phyloP scores from a whole-genome alignment of 2,888 invertebrate species.

The Lutraria lutraria region DNA sequence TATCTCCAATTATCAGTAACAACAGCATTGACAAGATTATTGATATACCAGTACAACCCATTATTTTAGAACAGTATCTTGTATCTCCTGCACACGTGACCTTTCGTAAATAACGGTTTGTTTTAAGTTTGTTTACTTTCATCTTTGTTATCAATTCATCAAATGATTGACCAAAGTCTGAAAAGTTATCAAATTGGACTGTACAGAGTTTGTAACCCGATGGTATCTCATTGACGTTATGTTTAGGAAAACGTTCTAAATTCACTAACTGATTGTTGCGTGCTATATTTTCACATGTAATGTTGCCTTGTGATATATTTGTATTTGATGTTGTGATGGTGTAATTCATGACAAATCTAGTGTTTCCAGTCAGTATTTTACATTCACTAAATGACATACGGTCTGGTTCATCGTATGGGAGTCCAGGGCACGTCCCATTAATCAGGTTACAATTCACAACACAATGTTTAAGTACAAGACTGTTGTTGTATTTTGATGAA shows the following conservation, averaged over 20 bases:
- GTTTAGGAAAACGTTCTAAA: background rate
- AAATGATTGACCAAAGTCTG: background rate
- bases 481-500: background rate
- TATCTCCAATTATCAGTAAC: background rate
- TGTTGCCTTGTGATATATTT: background rate
- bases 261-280: background rate
- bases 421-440: background rate
- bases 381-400: background rate
- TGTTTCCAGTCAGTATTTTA: background rate
- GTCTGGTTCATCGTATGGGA: background rate
- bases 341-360: background rate
- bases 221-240: background rate
- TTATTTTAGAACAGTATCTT: slow-evolving; percentile 3
- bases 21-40: background rate
- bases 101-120: background rate
- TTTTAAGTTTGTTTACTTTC: background rate
- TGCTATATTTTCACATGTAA: background rate
- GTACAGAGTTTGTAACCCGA: background rate
- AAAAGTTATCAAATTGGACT: background rate
- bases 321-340: background rate
- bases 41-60: background rate
- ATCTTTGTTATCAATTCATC: background rate
- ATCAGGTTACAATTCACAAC: background rate
- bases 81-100: background rate
- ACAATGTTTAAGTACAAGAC: background rate